Base-by-base conservation (phyloP, 2,113 vertebrate genomes). In the Colossoma macropomum region DNA sequence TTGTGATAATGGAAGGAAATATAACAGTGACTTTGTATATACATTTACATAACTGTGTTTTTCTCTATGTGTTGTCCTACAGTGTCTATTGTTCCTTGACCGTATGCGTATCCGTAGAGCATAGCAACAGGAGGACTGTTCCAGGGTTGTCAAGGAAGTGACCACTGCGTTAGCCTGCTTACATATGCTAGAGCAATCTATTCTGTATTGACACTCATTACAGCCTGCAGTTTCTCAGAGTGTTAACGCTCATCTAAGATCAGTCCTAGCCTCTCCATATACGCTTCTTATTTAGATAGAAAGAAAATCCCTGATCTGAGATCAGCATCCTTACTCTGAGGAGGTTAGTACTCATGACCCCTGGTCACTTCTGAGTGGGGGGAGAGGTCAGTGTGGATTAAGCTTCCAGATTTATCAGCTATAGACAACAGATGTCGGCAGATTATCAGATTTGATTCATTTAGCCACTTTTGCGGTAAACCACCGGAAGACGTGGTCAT, bases 141-240 rank as follows among this genome's bases (percentile, higher is more conserved):
- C 28, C 66, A 41, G 34, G 66, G 66, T 38, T 45, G 68, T n/a
- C 25, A 41, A 71, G 68, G 68, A 71, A 71, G 23, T 69, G 4
- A 69, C 30, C 8, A 27, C 5, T 7, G 16, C 28, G 30, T 30
- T 30, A 28, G 16, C 21, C 30, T 34, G 30, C 30, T 32, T 68
- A 34, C 62, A 28, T 30, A 19, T 68, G 65, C 65, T 34, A 7
- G 16, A 68, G 19, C 30, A 32, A 28, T 65, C 25, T 34, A 19
- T 70, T 16, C 34, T 25, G 23, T n/a, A 45, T 23, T 23, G 32
- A 3, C 17, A 21, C 19, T 69, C 1, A 7, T 21, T 34, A 13
- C 63, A 66, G 27, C 28, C 28, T 68, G 7, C 6, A 30, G 16
- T 32, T 7, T 70, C 11, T 38, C 6, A 41, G 68, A 19, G 17